Evolutionary conservation across 1,140 invertebrate species (phyloP).

Genomic region (Penaeus vannamei): DNA sequence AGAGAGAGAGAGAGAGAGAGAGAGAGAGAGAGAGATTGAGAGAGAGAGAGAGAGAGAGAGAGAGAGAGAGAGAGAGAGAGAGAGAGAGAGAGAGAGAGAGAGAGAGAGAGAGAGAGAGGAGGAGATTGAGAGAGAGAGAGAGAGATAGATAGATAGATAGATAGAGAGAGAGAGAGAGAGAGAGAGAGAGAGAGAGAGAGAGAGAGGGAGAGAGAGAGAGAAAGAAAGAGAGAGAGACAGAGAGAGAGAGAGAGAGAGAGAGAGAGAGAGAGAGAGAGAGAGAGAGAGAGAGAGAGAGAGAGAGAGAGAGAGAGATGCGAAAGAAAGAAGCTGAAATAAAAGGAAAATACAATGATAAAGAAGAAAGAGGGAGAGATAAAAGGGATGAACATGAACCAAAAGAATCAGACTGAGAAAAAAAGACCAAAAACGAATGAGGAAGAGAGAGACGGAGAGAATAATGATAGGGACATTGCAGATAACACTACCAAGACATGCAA

Average conservation of each 20-base stretch:
- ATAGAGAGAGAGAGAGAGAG: background rate
- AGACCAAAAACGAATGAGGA: too few species aligned
- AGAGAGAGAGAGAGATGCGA: background rate
- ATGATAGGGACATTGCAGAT: too few species aligned
- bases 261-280: background rate
- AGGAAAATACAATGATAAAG: background rate
- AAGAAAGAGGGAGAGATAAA: conserved; percentile 21
- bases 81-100: background rate
- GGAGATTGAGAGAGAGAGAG: background rate
- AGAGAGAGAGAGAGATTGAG: too few species aligned
- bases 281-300: background rate
- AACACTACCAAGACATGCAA: too few species aligned
- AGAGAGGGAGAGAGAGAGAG: background rate
- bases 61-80: background rate
- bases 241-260: too few species aligned
- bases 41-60: background rate
- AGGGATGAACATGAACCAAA: background rate
- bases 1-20: too few species aligned
- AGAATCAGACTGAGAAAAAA: background rate
- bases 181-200: background rate
- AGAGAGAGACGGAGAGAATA: too few species aligned
- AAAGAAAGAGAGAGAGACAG: background rate
- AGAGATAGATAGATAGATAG: background rate
- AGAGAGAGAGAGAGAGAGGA: too few species aligned
- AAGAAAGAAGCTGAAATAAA: background rate